Evolutionary conservation across 2,888 invertebrate genomes (phyloP), one percentile per base, ranked within the genome.

Genomic region (Penaeus monodon): DNA sequence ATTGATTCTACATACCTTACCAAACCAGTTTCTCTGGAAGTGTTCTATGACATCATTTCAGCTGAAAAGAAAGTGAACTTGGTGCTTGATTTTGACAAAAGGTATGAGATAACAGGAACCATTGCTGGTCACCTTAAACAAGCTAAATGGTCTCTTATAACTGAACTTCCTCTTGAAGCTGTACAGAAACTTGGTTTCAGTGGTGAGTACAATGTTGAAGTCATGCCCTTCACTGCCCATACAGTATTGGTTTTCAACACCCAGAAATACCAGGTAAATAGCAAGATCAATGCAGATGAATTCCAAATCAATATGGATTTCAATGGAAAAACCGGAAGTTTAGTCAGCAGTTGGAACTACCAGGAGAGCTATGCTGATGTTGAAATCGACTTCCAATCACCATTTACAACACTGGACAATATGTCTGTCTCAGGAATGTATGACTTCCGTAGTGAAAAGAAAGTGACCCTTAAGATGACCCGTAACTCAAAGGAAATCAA

Each of bases 371-470:
- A 73, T 1, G 70, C 73, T 7, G 73, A 73, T 57, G n/a, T 73
- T 38, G 73, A 82, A 44, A 82, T 82, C 14, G 65, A 24, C 12
- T 81, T 81, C 66, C n/a, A 65, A 22, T 81, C 80, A n/a, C 80
- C 65, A 38, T 7, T 81, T 38, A 65, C 57, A 2, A 22, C 44
- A 20, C 14, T 81, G 65, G 17, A 73, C n/a, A 68, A 84, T 38
- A 38, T 81, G 27, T 49, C 68, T 12, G 27, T 73, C 27, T 44
- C 29, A 24, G 29, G 65, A 27, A 38, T 76, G 66, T 88, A 84
- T n/a, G 84, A 88, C 44, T 63, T 85, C 49, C 81, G 64, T 27
- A 80, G 29, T 64, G 74, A 81, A 29, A 81, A 85, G 49, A 68
- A 80, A 66, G 44, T 84, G 4, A 64, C 74, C 33, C 29, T 63